Evolutionary conservation across 1,140 invertebrate genomes (phyloP), one percentile per base, ranked within the genome.

Genomic region (Drosophila ogumai): DNA sequence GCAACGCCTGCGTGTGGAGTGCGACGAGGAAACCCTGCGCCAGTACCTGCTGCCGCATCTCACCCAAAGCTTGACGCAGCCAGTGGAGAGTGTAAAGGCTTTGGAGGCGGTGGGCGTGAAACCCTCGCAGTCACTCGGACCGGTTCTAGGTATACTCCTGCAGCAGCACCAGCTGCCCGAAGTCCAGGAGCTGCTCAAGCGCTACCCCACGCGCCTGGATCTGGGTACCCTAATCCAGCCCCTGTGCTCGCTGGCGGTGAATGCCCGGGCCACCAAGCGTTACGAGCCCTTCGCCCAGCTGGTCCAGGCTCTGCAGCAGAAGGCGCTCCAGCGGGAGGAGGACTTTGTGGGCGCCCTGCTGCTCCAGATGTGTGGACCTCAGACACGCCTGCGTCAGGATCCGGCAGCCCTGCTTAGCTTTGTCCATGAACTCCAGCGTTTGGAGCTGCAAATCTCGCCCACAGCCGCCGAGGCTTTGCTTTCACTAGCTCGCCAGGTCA

Each of bases 11-110:
- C 68, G 90, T 3, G 91, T 94, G 3, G 75, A 91, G 25, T 75
- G 93, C 13, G 93, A 94, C 79, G 63, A 77, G 28, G 90, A 92
- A 12, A 94, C 94, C 0, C 60, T 94, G 13, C 36, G 75, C 1
- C 17, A 82, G 22, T 94, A 93, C 67, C 76, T 94, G 19, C 71
- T 94, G 34, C 93, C 93, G 1, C 59, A 80, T 36, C 60, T 92
- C 0, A 79, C 59, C 41, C 88, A 94, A 46, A 91, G 91, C 22
- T 67, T 93, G 5, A 63, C 60, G 1, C 66, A 94, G 69, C 79
- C 92, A 3, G 7, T 78, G 44, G 31, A 69, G 22, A 71, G 92
- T 2, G 28, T 94, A 0, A 73, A 82, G 52, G 91, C 86, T 40
- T 66, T 95, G 0, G 69, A 91, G n/a, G 69, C 90, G 5, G 67